Evolutionary conservation across 2,113 vertebrate species (phyloP).

Genomic region (Apaloderma vittatum): DNA sequence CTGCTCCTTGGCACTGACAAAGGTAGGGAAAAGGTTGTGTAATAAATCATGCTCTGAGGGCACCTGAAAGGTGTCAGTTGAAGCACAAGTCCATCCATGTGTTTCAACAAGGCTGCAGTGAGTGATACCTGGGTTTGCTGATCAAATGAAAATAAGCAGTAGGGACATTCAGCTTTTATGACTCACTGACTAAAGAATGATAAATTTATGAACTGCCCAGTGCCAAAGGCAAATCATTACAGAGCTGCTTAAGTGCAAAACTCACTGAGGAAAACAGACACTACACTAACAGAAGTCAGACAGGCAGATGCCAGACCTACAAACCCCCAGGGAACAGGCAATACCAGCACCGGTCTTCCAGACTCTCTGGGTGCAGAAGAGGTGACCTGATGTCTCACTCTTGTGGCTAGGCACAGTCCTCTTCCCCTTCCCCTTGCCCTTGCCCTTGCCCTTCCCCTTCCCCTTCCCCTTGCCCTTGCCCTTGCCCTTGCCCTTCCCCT

Average conservation of each 20-base stretch:
- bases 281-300: background rate
- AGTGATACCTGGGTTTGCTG: background rate
- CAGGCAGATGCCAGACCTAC: background rate
- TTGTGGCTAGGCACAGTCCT: background rate
- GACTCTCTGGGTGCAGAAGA: background rate
- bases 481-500: too few relatives aligned
- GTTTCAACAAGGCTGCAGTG: background rate
- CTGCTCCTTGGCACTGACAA: background rate
- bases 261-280: background rate
- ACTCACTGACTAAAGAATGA: background rate
- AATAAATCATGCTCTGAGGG: background rate
- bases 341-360: background rate
- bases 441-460: too few relatives aligned
- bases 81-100: background rate
- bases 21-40: background rate
- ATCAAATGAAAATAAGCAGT: background rate
- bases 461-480: too few relatives aligned
- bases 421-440: too few relatives aligned
- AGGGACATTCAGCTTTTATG: background rate
- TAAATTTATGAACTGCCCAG: background rate
- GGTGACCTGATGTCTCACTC: background rate
- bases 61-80: background rate
- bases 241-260: background rate
- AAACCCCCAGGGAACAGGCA: background rate
- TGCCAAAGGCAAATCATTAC: background rate